phyloP scores from a whole-genome alignment of 2,888 invertebrate species.

The Mongoloraphidia duomilia region DNA sequence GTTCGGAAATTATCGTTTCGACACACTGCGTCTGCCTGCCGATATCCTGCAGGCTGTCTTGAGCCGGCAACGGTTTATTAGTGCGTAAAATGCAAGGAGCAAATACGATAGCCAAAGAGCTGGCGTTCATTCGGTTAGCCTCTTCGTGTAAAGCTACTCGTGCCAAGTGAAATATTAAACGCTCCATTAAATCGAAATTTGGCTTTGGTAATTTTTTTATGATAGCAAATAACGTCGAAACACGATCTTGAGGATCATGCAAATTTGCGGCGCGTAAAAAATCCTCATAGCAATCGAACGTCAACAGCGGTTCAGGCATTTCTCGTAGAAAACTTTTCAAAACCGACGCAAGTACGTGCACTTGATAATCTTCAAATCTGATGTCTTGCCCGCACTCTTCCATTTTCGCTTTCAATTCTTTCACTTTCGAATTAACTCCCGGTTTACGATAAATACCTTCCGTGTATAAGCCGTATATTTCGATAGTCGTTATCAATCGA shows the following conservation, averaged over 20 bases:
- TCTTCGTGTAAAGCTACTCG: slow-evolving; percentile 76
- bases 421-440: slow-evolving; percentile 71
- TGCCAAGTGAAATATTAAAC: slow-evolving; percentile 84
- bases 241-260: slow-evolving; percentile 64
- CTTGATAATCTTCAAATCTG: slow-evolving; percentile 64
- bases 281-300: slow-evolving; percentile 89
- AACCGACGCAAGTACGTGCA: slow-evolving; percentile 81
- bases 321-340: slow-evolving; percentile 82
- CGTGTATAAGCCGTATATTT: slow-evolving; percentile 80
- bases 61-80: slow-evolving; percentile 74
- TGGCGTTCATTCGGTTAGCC: slow-evolving; percentile 83
- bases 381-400: slow-evolving; percentile 59
- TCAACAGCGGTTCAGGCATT: slow-evolving; percentile 84
- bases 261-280: slow-evolving; percentile 81
- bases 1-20: slow-evolving; percentile 79
- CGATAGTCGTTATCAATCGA: slow-evolving; percentile 74
- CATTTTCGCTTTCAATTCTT: slow-evolving; percentile 58
- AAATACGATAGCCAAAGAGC: slow-evolving; percentile 85
- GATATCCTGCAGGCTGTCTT: slow-evolving; percentile 83
- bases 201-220: slow-evolving; percentile 77
- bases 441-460: slow-evolving; percentile 90
- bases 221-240: slow-evolving; percentile 72
- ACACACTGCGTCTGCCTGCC: slow-evolving; percentile 79
- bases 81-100: slow-evolving; percentile 87
- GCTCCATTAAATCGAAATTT: slow-evolving; percentile 82